These are phyloP conservation scores for Euplexia lucipara DNA, from an alignment of 2,888 invertebrate species.

Conservation along the genomic window DNA sequence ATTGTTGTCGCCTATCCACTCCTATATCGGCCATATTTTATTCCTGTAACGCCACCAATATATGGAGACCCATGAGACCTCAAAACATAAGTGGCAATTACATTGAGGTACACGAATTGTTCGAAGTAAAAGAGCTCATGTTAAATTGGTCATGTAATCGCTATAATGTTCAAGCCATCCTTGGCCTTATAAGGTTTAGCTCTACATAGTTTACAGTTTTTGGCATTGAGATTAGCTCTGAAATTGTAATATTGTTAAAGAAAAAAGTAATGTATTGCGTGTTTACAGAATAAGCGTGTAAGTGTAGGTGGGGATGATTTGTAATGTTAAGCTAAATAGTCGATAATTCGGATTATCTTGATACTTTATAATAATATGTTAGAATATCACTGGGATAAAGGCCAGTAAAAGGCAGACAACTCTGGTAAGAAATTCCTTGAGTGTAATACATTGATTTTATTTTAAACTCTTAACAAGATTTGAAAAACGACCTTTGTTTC, in stretches of 20 bases:
- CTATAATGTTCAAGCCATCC: conserved; percentile 66
- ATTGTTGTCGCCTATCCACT: conserved; percentile 85
- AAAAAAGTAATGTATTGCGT: conserved; percentile 55
- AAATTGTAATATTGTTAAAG: conserved; percentile 70
- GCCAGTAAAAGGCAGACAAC: conserved; percentile 1
- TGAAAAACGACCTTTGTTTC: too few species aligned
- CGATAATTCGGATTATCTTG: conserved; percentile 46
- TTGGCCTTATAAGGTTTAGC: conserved; percentile 77
- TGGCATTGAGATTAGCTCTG: conserved; percentile 72
- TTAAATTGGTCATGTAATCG: conserved; percentile 66
- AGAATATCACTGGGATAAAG: conserved; percentile 14
- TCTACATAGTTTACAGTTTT: conserved; percentile 71
- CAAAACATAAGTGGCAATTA: conserved; percentile 47
- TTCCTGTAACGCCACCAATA: conserved; percentile 71
- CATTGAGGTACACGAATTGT: conserved; percentile 37
- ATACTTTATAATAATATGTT: conserved; percentile 15
- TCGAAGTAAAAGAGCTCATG: conserved; percentile 53
- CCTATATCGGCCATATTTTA: conserved; percentile 83
- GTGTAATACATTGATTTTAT: background rate
- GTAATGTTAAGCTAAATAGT: conserved; percentile 46
- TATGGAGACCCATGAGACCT: conserved; percentile 62
- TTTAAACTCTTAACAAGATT: too few species aligned
- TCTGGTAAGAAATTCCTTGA: conserved; percentile 15
- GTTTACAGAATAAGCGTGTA: conserved; percentile 45
- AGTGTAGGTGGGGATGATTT: conserved; percentile 55